Percentiles rank a stretch among this genome's conserved stretches.
phyloP scores from a whole-genome alignment of 2,888 invertebrate species.

The Campopleginae sp. region DNA sequence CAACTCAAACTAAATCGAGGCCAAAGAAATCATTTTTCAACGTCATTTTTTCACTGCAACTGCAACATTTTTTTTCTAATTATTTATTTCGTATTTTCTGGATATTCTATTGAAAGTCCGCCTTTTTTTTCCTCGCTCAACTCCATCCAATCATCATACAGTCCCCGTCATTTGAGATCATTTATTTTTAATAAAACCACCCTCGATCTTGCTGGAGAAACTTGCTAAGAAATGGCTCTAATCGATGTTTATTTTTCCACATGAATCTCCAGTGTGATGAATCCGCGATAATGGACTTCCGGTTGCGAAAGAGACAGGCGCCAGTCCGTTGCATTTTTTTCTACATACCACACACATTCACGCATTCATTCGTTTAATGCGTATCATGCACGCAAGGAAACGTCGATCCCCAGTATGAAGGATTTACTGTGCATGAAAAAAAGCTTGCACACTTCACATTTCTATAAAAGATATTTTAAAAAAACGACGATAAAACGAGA shows the following conservation, averaged over 20 bases:
- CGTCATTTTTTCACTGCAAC: background rate
- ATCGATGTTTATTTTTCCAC: conserved; percentile 63
- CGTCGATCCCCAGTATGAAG: conserved; percentile 55
- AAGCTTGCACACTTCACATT: conserved; percentile 9
- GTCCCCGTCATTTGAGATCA: background rate
- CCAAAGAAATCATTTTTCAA: background rate
- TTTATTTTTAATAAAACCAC: conserved; percentile 10
- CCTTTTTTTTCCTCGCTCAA: background rate
- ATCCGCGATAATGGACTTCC: conserved; percentile 64
- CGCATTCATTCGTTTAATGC: conserved; percentile 14
- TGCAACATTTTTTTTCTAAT: background rate
- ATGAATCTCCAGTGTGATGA: conserved; percentile 48
- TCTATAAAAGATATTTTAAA: conserved; percentile 16
- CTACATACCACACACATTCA: background rate
- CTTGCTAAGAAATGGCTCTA: conserved; percentile 3
- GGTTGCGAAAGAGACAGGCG: conserved; percentile 57
- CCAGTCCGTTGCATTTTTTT: conserved; percentile 30
- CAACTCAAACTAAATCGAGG: background rate
- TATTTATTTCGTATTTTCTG: background rate
- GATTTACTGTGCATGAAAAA: conserved; percentile 1
- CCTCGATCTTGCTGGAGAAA: conserved; percentile 7
- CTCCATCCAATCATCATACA: background rate
- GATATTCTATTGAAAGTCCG: background rate
- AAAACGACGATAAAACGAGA: conserved; percentile 9
- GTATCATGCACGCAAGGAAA: conserved; percentile 59